Conservation (phyloP, 2,888 invertebrate genomes). For the Lymantria dispar region DNA sequence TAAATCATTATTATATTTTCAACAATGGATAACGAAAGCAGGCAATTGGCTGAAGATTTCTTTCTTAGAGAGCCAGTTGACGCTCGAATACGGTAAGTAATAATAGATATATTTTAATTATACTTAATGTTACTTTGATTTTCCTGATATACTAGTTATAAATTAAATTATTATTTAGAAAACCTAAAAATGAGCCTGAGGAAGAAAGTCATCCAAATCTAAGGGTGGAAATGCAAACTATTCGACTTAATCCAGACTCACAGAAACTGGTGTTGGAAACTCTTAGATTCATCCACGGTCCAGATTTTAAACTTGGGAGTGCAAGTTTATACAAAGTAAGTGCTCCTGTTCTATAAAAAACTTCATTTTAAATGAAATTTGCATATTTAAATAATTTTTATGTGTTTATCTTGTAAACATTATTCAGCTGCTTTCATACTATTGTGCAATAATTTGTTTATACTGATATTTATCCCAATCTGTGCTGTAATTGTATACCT, state of each 20-base stretch:
- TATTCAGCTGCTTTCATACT: background rate
- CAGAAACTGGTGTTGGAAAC: constrained; percentile 89
- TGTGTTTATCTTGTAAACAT: no score
- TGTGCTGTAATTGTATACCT: no score
- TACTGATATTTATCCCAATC: no score
- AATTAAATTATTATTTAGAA: constrained; percentile 37
- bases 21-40: constrained; percentile 81
- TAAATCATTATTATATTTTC: constrained; percentile 24
- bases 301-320: constrained; percentile 83
- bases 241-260: constrained; percentile 85
- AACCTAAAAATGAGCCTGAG: constrained; percentile 67
- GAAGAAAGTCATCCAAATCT: constrained; percentile 78
- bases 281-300: constrained; percentile 88
- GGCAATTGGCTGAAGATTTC: constrained; percentile 84
- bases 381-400: no score
- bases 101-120: background rate
- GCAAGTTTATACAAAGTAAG: constrained; percentile 81
- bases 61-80: constrained; percentile 84
- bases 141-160: background rate
- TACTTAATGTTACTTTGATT: background rate
- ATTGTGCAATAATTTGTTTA: constrained; percentile 11
- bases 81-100: constrained; percentile 81
- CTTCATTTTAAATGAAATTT: no score
- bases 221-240: constrained; percentile 89
- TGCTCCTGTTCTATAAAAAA: background rate